A percentile compares a stretch with the other conserved stretches of the same genome.
Conservation (phyloP, 2,113 vertebrate species). For the Seriola dumerili region DNA sequence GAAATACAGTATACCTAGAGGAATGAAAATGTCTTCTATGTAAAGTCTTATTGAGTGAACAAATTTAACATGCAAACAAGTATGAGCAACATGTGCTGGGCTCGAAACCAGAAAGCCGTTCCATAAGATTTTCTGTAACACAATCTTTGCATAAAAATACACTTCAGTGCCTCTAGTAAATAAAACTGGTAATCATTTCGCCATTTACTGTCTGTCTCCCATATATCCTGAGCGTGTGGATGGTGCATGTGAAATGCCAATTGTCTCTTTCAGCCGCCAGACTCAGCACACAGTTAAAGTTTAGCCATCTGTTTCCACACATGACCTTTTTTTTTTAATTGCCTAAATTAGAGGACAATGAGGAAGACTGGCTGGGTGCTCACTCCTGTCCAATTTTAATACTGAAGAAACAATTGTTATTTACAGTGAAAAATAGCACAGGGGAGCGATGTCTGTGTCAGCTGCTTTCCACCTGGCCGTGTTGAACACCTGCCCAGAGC, state of each 20-base stretch:
- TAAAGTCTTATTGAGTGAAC: slow-evolving; percentile 3
- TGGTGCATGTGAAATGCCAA: slow-evolving; percentile 70
- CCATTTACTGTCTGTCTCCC: slow-evolving; percentile 34
- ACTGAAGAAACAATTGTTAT: slow-evolving; percentile 78
- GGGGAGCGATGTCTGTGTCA: slow-evolving; percentile 67
- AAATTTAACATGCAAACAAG: slow-evolving; percentile 27
- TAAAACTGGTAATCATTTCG: slow-evolving; percentile 36
- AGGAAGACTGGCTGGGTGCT: slow-evolving; percentile 68
- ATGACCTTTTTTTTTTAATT: slow-evolving; percentile 85
- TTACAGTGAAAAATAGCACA: slow-evolving; percentile 74
- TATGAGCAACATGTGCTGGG: not conserved
- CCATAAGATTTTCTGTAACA: slow-evolving; percentile 4
- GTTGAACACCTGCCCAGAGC: slow-evolving; percentile 81
- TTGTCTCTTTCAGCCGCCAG: slow-evolving; percentile 70
- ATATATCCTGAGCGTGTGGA: slow-evolving; percentile 42
- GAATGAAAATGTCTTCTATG: slow-evolving; percentile 10
- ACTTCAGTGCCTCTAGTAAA: slow-evolving; percentile 27
- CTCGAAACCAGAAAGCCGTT: slow-evolving; percentile 11
- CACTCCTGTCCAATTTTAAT: slow-evolving; percentile 71
- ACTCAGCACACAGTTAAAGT: slow-evolving; percentile 62
- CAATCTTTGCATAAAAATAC: slow-evolving; percentile 35
- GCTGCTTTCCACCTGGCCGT: slow-evolving; percentile 82
- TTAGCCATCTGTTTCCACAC: slow-evolving; percentile 79
- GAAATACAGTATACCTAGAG: slow-evolving; percentile 5
- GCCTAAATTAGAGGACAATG: slow-evolving; percentile 78